These are phyloP conservation scores for Eugnorisma glareosa DNA, from an alignment of 2,888 invertebrate species.

Conservation along the genomic window DNA sequence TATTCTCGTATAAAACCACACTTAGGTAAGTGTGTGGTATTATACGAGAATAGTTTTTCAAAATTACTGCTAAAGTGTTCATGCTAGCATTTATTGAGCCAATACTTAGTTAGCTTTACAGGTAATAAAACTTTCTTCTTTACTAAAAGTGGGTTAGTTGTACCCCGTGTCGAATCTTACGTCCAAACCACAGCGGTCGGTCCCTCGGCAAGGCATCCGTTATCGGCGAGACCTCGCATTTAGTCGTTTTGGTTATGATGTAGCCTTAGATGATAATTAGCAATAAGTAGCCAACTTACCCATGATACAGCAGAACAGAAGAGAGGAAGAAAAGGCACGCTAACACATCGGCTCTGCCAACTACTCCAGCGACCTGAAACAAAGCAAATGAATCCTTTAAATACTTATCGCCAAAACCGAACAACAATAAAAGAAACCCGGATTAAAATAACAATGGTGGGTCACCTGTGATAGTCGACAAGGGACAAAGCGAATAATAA, in stretches of 20 bases:
- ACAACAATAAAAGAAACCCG: too few species aligned
- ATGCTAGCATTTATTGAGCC: background rate
- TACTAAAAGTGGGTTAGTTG: background rate
- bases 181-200: background rate
- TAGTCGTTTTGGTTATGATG: background rate
- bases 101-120: background rate
- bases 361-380: constrained; percentile 95
- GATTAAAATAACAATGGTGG: background rate
- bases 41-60: too few species aligned
- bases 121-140: background rate
- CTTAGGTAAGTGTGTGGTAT: too few species aligned
- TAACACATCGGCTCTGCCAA: constrained; percentile 96
- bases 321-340: constrained; percentile 95
- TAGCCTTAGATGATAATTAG: background rate
- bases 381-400: constrained; percentile 3
- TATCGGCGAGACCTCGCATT: background rate
- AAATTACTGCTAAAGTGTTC: background rate
- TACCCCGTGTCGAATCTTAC: background rate
- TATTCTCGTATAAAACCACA: too few species aligned
- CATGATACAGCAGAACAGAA: constrained; percentile 94
- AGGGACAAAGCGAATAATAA: background rate
- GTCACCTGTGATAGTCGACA: background rate
- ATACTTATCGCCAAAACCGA: background rate
- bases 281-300: constrained; percentile 89
- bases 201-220: background rate